Conservation (phyloP, 2,888 invertebrate genomes). For the Eristalis arbustorum region DNA sequence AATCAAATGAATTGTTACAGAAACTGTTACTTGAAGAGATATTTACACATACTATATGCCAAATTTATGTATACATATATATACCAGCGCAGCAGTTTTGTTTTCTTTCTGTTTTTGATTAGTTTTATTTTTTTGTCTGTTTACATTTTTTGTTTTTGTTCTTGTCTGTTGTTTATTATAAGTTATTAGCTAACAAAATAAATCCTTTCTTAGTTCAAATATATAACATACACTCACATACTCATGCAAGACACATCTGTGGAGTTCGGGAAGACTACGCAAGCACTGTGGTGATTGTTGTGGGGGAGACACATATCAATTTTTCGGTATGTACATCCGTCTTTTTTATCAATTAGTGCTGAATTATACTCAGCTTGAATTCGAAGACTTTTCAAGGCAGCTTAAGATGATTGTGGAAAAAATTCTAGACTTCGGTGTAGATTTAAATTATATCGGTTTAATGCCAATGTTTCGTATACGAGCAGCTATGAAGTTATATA, state of each 20-base stretch:
- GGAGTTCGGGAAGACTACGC: not conserved
- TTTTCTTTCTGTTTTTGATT: slow-evolving; percentile 30
- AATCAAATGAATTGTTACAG: slow-evolving; percentile 30
- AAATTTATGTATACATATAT: slow-evolving; percentile 42
- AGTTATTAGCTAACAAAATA: slow-evolving; percentile 43
- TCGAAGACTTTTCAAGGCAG: too few species aligned
- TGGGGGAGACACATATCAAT: not conserved
- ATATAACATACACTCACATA: slow-evolving; percentile 26
- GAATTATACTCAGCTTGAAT: too few species aligned
- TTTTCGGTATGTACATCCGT: too few species aligned
- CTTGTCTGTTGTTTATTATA: slow-evolving; percentile 27
- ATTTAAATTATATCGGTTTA: too few species aligned
- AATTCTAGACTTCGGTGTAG: too few species aligned
- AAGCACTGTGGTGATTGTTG: not conserved
- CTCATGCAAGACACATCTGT: not conserved
- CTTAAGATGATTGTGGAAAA: too few species aligned
- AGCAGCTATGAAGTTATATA: too few species aligned
- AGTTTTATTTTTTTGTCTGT: slow-evolving; percentile 10
- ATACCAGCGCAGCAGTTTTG: slow-evolving; percentile 24
- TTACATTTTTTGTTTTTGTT: slow-evolving; percentile 9
- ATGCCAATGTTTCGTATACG: too few species aligned
- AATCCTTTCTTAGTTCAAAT: slow-evolving; percentile 68
- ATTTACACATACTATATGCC: slow-evolving; percentile 54
- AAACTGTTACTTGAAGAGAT: slow-evolving; percentile 48
- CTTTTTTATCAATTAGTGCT: too few species aligned